A percentile compares a stretch with the other conserved stretches of the same genome.
These are phyloP conservation scores for Psophia crepitans DNA, from an alignment of 2,113 vertebrate species.

Conservation along the genomic window DNA sequence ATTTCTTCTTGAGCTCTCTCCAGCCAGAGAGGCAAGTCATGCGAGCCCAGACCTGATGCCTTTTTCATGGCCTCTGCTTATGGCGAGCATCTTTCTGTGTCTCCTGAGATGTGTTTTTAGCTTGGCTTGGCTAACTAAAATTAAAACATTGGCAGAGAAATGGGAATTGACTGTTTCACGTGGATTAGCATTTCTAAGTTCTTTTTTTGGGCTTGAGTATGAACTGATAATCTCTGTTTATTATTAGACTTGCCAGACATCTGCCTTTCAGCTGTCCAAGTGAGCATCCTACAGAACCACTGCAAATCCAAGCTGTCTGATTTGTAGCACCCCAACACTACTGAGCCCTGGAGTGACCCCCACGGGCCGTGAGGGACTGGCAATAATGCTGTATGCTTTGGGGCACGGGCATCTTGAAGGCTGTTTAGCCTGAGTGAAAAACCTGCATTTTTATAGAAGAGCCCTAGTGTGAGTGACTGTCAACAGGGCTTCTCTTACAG, in stretches of 20 bases:
- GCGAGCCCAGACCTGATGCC: neutral
- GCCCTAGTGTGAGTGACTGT: neutral
- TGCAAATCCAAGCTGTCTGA: neutral
- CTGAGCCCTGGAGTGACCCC: neutral
- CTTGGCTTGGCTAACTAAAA: neutral
- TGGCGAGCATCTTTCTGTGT: neutral
- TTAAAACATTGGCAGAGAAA: slow-evolving; percentile 4
- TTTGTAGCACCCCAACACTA: neutral
- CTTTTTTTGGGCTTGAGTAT: neutral
- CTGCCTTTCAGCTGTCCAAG: neutral
- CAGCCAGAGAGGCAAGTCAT: neutral
- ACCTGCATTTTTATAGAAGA: neutral
- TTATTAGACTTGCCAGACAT: neutral
- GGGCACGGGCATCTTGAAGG: neutral
- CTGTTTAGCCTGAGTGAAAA: neutral
- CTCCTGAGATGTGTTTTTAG: neutral
- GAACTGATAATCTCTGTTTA: slow-evolving; percentile 6
- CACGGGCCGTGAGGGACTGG: accelerated
- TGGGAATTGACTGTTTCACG: neutral
- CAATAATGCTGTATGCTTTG: neutral
- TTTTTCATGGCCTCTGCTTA: neutral
- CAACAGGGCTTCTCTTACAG: neutral
- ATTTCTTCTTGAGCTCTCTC: neutral
- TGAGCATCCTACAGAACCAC: neutral
- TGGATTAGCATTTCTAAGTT: neutral